phyloP scores from a whole-genome alignment of 2,888 invertebrate species.

The Catocala nupta region DNA sequence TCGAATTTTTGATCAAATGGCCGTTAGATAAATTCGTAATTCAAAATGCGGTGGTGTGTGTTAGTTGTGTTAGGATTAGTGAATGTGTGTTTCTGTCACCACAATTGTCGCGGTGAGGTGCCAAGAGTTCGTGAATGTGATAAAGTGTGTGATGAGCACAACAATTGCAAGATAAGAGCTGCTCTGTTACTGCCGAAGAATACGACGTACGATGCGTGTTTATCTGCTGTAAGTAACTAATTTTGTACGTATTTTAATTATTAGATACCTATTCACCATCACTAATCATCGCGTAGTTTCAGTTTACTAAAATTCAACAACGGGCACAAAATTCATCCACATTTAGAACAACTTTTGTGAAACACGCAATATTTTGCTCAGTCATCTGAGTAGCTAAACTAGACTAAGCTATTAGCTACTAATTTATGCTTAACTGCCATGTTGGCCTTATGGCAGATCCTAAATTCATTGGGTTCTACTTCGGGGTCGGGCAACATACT shows the following conservation, averaged over 20 bases:
- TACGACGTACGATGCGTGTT: constrained; percentile 83
- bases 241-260: background rate
- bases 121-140: constrained; percentile 77
- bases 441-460: too few species aligned
- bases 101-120: constrained; percentile 77
- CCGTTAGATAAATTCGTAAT: constrained; percentile 26
- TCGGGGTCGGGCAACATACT: too few species aligned
- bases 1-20: background rate
- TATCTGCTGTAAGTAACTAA: constrained; percentile 78
- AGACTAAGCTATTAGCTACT: too few species aligned
- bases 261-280: too few species aligned
- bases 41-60: constrained; percentile 68
- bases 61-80: constrained; percentile 56
- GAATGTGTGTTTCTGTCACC: constrained; percentile 53
- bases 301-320: too few species aligned
- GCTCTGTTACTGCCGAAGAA: constrained; percentile 90
- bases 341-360: too few species aligned
- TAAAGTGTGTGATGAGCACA: constrained; percentile 77
- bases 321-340: too few species aligned
- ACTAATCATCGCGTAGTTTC: too few species aligned
- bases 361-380: too few species aligned
- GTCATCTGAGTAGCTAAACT: too few species aligned
- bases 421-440: too few species aligned
- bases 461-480: too few species aligned
- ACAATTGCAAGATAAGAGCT: constrained; percentile 88